phyloP scores from a whole-genome alignment of 2,888 invertebrate genomes.

The Drosophila antonietae region DNA sequence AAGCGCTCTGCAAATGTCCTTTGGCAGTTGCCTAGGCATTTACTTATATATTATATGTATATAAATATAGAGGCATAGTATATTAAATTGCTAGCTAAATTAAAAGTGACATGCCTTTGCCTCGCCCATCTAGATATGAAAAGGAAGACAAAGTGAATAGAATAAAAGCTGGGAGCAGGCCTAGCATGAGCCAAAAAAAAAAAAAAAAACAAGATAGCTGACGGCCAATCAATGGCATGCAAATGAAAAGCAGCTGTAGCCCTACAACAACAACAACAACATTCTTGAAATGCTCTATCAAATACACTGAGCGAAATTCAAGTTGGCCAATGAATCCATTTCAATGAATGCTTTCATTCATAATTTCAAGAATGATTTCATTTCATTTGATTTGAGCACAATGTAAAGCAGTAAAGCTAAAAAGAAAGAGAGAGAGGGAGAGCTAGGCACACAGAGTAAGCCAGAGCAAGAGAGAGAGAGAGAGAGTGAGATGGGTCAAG shows the following conservation, averaged over 20 bases:
- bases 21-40: conserved; percentile 4
- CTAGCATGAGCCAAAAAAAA: neutral
- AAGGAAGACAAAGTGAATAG: neutral
- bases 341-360: conserved; percentile 14
- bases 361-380: conserved; percentile 34
- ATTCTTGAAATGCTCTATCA: conserved; percentile 34
- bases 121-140: conserved; percentile 58
- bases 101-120: conserved; percentile 77
- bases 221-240: conserved; percentile 54
- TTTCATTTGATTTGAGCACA: conserved; percentile 17
- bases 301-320: conserved; percentile 21
- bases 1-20: conserved; percentile 57
- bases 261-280: conserved; percentile 9
- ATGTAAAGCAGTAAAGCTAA: conserved; percentile 1
- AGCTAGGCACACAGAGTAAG: neutral
- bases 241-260: conserved; percentile 38
- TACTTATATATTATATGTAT: neutral
- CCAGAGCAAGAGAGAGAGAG: neutral
- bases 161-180: neutral
- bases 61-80: neutral
- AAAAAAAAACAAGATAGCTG: conserved; percentile 6
- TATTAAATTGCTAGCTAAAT: conserved; percentile 73
- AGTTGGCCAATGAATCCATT: conserved; percentile 1
- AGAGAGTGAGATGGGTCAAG: neutral
- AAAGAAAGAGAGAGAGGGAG: neutral